Percentiles rank a stretch among this genome's conserved stretches.
Evolutionary conservation across 2,797 vertebrate species (phyloP).

Genomic region (Karalla daura): DNA sequence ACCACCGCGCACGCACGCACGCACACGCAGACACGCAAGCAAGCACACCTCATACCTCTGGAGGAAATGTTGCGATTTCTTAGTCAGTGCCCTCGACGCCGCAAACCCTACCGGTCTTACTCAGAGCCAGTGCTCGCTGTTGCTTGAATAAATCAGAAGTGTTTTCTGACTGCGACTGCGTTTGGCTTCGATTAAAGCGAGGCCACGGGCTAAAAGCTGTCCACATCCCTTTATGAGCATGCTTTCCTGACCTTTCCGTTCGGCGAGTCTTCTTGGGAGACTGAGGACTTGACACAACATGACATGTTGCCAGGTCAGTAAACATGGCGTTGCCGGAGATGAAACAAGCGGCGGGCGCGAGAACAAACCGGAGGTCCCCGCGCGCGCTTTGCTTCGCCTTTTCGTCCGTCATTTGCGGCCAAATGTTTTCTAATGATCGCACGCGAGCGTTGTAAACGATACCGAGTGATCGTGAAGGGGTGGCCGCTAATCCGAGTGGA

Average conservation of each 20-base stretch:
- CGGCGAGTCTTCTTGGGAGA: constrained; percentile 82
- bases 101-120: constrained; percentile 81
- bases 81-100: constrained; percentile 80
- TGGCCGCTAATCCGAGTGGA: background rate
- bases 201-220: constrained; percentile 86
- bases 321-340: constrained; percentile 78
- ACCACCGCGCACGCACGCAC: constrained; percentile 1
- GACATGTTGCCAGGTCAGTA: constrained; percentile 87
- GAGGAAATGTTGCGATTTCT: constrained; percentile 76
- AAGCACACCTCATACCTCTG: constrained; percentile 61
- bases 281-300: constrained; percentile 85
- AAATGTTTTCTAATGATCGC: constrained; percentile 7
- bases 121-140: constrained; percentile 83
- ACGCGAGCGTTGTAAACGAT: background rate
- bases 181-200: constrained; percentile 86
- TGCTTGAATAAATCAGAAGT: constrained; percentile 85
- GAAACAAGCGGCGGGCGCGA: constrained; percentile 51
- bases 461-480: background rate
- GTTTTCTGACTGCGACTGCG: constrained; percentile 83
- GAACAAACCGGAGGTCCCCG: constrained; percentile 50
- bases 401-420: constrained; percentile 11
- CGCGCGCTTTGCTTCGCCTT: constrained; percentile 34
- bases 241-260: constrained; percentile 88
- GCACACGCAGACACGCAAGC: constrained; percentile 7
- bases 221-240: constrained; percentile 83